Evolutionary conservation across 2,888 invertebrate species (phyloP).

Genomic region (Abrostola triplasia): DNA sequence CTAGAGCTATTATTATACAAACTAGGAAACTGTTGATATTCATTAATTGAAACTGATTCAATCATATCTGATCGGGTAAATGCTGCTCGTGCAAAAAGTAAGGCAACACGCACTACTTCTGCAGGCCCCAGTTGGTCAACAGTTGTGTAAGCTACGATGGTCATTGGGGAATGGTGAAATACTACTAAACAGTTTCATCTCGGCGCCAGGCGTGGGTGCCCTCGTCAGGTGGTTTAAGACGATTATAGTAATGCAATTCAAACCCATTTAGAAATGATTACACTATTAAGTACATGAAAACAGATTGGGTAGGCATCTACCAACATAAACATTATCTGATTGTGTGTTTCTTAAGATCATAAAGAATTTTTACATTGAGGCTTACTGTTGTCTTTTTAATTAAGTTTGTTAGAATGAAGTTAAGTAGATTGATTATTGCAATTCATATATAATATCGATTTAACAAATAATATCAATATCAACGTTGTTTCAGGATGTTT

Average conservation of each 20-base stretch:
- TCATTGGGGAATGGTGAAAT: conserved; percentile 71
- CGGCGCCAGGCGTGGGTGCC: conserved; percentile 59
- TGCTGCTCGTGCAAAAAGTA: conserved; percentile 56
- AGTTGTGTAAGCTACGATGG: conserved; percentile 75
- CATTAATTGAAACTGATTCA: conserved; percentile 57
- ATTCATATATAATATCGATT: too few species aligned
- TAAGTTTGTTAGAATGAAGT: too few species aligned
- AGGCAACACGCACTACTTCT: conserved; percentile 64
- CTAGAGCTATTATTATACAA: conserved; percentile 41
- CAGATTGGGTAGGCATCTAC: too few species aligned
- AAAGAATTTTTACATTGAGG: too few species aligned
- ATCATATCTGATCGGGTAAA: conserved; percentile 53
- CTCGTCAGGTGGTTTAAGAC: conserved; percentile 56
- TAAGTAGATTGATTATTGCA: too few species aligned
- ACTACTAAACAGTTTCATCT: conserved; percentile 63
- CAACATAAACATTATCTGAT: too few species aligned
- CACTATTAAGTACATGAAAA: conserved; percentile 15
- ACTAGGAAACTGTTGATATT: conserved; percentile 55
- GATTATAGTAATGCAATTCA: conserved; percentile 50
- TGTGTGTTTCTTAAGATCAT: too few species aligned
- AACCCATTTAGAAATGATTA: conserved; percentile 47
- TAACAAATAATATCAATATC: too few species aligned
- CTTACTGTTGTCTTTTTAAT: too few species aligned
- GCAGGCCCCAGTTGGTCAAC: conserved; percentile 64
- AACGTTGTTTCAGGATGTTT: too few species aligned